Evolutionary conservation across 2,113 vertebrate species (phyloP), one percentile per base, ranked within the genome.

Genomic region (Psittacus erithacus): DNA sequence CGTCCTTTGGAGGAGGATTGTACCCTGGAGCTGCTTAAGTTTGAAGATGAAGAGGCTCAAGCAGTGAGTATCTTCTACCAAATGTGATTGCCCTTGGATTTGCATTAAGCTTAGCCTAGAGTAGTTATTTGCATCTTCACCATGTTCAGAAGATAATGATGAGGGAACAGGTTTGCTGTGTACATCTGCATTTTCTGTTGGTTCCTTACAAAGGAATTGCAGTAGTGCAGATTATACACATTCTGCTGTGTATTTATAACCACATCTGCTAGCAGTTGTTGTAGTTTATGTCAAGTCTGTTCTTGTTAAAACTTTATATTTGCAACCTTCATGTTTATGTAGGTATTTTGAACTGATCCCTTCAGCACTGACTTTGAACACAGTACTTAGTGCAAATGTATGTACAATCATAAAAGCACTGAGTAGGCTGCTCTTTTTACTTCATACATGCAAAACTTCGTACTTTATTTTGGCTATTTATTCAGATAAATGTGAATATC

Each of bases 1-100:
- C 98, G 99, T 84, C 99, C 99, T 38, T 95, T 99, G 94, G 99
- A 99, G 86, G 98, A 97, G 35, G 98, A 99, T 80, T 99, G 99
- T 94, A 98, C 98, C 78, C 96, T 99, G 83, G 98, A 99, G 94
- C 98, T 99, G 89, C 99, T 99, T 63, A 99, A 99, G 92, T 99
- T 99, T 98, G 99, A 99, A 55, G 99, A 99, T 62, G 99, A 99
- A 68, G 99, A 99, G 64, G 99, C 99, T 68, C 99, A 99, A 96
- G 99, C 99, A 70, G 99, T 99, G 97, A 99, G 99, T 98, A 46
- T 88, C 77, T 76, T 77, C 68, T 60, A 24, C 35, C 11, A 69
- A 73, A 62, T 5, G 3, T 47, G 18, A 82, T 88, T 88, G 29
- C 7, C 3, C 6, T 78, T 49, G 39, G 7, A 57, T 86, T 77